A percentile compares a stretch with the other conserved stretches of the same genome.
Conservation (phyloP, 2,113 vertebrate species). For the Acrocephalus kingi region DNA sequence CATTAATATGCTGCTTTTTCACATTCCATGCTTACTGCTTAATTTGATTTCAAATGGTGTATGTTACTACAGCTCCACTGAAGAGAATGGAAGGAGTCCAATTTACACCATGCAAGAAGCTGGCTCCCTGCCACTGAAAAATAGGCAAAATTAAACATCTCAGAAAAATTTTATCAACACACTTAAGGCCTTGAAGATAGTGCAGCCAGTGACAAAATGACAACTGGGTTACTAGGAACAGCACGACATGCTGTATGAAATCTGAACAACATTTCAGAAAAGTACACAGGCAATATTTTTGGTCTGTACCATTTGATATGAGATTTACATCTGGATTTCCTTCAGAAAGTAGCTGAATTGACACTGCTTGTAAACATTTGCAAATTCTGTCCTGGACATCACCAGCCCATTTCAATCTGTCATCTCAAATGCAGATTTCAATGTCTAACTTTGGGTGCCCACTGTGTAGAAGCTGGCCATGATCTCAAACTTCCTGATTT, state of each 20-base stretch:
- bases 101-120: slow-evolving; percentile 1
- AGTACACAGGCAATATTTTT: not conserved
- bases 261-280: not conserved
- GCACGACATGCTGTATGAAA: not conserved
- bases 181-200: not conserved
- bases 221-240: not conserved
- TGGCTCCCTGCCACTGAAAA: slow-evolving; percentile 15
- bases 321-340: not conserved
- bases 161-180: slow-evolving; percentile 7
- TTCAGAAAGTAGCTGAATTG: not conserved
- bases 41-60: slow-evolving; percentile 53
- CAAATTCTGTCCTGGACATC: not conserved
- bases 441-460: not conserved
- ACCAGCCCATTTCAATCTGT: not conserved
- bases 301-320: not conserved
- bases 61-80: not conserved
- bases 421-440: not conserved
- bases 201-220: not conserved
- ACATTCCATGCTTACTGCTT: slow-evolving; percentile 39
- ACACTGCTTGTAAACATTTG: rapidly evolving
- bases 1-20: slow-evolving; percentile 28
- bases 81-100: slow-evolving; percentile 27
- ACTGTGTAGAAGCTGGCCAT: not conserved
- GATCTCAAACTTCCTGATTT: not conserved
- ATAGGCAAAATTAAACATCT: slow-evolving; percentile 34